Conservation (phyloP, 2,797 vertebrate species). For the Falco peregrinus region DNA sequence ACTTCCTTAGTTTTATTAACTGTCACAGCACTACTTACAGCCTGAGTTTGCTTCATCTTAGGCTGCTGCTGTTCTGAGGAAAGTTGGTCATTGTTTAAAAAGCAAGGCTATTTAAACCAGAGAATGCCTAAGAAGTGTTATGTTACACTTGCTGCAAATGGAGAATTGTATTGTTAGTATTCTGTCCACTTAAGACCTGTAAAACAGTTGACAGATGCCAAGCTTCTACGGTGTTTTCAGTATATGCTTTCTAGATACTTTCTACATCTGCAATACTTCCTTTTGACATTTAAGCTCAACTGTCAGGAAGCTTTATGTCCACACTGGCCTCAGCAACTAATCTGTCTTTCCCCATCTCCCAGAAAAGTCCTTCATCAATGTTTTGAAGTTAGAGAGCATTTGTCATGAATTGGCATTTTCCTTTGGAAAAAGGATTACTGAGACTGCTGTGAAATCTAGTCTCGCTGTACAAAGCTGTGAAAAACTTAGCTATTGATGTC, state of each 20-base stretch:
- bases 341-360: conserved; percentile 40
- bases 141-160: neutral
- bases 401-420: conserved; percentile 57
- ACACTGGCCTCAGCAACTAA: conserved; percentile 30
- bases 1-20: neutral
- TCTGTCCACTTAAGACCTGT: neutral
- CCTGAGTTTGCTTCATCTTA: neutral
- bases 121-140: neutral
- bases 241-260: neutral
- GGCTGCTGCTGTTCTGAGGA: neutral
- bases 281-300: conserved; percentile 11
- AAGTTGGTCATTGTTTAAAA: neutral
- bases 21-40: neutral
- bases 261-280: neutral
- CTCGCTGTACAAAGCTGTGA: conserved; percentile 37
- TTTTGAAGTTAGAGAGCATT: conserved; percentile 56
- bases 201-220: neutral
- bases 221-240: neutral
- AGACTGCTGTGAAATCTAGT: conserved; percentile 55
- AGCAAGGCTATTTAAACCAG: neutral
- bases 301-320: conserved; percentile 40
- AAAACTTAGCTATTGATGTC: conserved; percentile 48
- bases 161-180: neutral
- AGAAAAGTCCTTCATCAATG: conserved; percentile 37
- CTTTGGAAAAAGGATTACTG: conserved; percentile 63